These are phyloP conservation scores for Nerophis ophidion DNA, from an alignment of 2,113 vertebrate species.

Conservation along the genomic window DNA sequence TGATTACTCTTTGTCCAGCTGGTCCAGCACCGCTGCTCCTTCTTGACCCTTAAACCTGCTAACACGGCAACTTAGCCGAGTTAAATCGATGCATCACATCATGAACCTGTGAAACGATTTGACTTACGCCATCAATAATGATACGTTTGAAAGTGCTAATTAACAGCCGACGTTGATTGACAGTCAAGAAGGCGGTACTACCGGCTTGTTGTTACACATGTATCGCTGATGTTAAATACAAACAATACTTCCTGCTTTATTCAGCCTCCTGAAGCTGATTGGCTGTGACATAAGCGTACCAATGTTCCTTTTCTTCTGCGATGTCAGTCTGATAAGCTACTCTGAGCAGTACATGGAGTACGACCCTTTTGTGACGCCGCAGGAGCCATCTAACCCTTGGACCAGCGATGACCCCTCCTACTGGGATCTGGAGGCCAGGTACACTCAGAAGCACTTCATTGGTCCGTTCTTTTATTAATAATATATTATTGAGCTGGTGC, in stretches of 20 bases:
- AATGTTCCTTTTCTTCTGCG: constrained; percentile 1
- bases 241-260: too few species aligned
- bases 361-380: constrained; percentile 83
- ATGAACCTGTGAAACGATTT: neutral
- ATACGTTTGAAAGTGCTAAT: too few species aligned
- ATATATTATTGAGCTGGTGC: too few species aligned
- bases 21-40: constrained; percentile 3
- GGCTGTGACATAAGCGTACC: neutral
- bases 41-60: constrained; percentile 25
- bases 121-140: neutral
- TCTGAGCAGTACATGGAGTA: constrained; percentile 94
- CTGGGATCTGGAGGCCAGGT: constrained; percentile 96
- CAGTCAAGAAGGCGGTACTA: too few species aligned
- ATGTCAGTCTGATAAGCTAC: constrained; percentile 86
- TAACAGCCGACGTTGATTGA: neutral
- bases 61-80: neutral
- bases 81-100: constrained; percentile 13
- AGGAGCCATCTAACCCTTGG: constrained; percentile 94
- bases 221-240: too few species aligned
- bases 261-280: neutral
- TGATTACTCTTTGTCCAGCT: constrained; percentile 6
- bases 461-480: too few species aligned
- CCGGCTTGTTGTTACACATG: too few species aligned
- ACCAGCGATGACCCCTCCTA: constrained; percentile 82
- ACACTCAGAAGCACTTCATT: constrained; percentile 21